Percentiles rank a stretch among this genome's conserved stretches.
Evolutionary conservation across 2,888 invertebrate genomes (phyloP).

Genomic region (Spisula subtruncata): DNA sequence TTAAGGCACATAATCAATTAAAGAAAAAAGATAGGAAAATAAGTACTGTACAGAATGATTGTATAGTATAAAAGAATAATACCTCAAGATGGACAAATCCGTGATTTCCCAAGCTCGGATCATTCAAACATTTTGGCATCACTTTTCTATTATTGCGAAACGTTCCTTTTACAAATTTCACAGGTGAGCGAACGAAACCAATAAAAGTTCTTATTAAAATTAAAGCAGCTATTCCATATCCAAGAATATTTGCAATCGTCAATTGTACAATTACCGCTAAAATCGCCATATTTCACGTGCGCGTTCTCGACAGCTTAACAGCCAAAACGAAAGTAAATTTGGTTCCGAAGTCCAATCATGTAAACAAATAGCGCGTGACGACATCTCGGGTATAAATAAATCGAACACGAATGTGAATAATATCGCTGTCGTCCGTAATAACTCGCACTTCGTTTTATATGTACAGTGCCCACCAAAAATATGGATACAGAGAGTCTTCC

Average conservation of each 20-base stretch:
- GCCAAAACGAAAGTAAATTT: conserved; percentile 15
- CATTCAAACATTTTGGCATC: conserved; percentile 74
- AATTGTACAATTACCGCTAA: conserved; percentile 38
- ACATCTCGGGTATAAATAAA: too few species aligned
- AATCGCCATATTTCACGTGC: conserved; percentile 38
- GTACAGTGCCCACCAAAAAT: too few species aligned
- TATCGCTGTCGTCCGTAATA: too few species aligned
- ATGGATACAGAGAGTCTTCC: too few species aligned
- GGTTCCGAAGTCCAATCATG: too few species aligned
- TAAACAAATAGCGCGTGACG: too few species aligned
- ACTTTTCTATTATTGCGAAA: conserved; percentile 70
- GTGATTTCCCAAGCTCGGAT: conserved; percentile 76
- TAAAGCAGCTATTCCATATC: conserved; percentile 56
- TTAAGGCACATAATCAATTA: too few species aligned
- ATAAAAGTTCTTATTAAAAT: conserved; percentile 55
- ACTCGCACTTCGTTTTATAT: too few species aligned
- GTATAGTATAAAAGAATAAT: background rate
- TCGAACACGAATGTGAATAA: too few species aligned
- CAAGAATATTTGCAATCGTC: conserved; percentile 54
- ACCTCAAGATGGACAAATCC: conserved; percentile 78
- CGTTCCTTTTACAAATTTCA: conserved; percentile 60
- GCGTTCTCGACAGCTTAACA: background rate
- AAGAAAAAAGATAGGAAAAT: too few species aligned
- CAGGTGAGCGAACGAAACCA: conserved; percentile 59
- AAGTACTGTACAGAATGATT: too few species aligned